Evolutionary conservation across 2,888 invertebrate genomes (phyloP), one percentile per base, ranked within the genome.

Genomic region (Noctua janthina): DNA sequence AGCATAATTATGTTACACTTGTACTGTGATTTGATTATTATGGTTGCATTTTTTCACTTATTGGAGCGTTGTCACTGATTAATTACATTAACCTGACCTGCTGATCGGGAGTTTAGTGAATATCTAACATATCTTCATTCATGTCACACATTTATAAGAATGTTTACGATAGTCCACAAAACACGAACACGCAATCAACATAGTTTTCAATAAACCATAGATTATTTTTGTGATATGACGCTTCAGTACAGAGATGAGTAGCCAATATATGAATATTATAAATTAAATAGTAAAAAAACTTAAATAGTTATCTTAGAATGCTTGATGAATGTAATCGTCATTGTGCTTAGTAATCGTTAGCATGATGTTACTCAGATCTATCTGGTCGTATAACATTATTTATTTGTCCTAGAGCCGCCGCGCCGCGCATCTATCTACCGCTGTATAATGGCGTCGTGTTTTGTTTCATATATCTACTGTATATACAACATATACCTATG

Each of bases 251-350:
- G 94, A 95, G 91, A 95, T 92, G 93, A 95, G 95, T 96, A 96
- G 96, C 95, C 92, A 92, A 94, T 95, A 92, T 94, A 92, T 93
- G 93, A 92, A 93, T 93, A 94, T 94, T 92, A 94, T 94, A 94
- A 94, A 95, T 93, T 93, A 93, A 94, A 93, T 95, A 95, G 95
- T 93, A 73, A 82, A 81, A 94, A 94, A 92, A 91, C 91, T 93
- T 94, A 93, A 89, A 94, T 96, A 96, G 94, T 93, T 95, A 94
- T 94, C 91, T 96, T 96, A 96, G 96, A 94, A 93, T 93, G 97
- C 96, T 96, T 97, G 95, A 96, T 96, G 94, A 96, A 95, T 96
- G 96, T 96, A 96, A 94, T 95, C 94, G 96, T 96, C 96, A 96
- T 96, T 96, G 96, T 97, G 96, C 96, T 96, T 96, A 96, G 96